These are phyloP conservation scores for Eumacrocentrus americanus DNA, from an alignment of 2,888 invertebrate species.

Conservation along the genomic window DNA sequence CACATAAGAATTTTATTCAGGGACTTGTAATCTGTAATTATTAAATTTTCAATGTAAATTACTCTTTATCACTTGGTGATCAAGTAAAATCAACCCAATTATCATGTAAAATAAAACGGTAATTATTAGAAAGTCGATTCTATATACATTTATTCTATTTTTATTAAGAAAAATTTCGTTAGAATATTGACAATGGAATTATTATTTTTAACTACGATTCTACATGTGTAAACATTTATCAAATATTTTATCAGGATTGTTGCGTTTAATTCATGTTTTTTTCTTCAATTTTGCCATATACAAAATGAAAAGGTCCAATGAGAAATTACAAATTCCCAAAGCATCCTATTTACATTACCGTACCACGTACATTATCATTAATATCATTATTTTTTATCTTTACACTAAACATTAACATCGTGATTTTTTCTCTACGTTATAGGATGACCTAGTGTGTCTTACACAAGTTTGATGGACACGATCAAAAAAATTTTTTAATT, in stretches of 20 bases:
- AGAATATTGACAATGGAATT: background rate
- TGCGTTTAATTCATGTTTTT: background rate
- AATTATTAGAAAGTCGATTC: too few relatives aligned
- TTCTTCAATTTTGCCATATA: background rate
- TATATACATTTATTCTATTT: slow-evolving; percentile 3
- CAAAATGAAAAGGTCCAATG: slow-evolving; percentile 12
- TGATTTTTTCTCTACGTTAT: slow-evolving; percentile 24
- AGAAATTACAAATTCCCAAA: slow-evolving; percentile 24
- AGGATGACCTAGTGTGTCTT: slow-evolving; percentile 8
- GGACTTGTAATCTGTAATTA: slow-evolving; percentile 17
- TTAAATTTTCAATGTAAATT: slow-evolving; percentile 17
- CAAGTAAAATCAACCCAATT: too few relatives aligned
- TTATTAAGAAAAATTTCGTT: background rate
- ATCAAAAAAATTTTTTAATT: slow-evolving; percentile 11
- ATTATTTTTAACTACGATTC: background rate
- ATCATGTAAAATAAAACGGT: slow-evolving; percentile 34
- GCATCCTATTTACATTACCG: slow-evolving; percentile 35
- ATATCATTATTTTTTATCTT: slow-evolving; percentile 27
- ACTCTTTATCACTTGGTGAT: background rate
- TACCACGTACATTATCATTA: slow-evolving; percentile 21
- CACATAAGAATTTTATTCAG: too few relatives aligned
- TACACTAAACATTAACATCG: slow-evolving; percentile 24
- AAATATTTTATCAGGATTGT: background rate
- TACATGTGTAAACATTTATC: background rate
- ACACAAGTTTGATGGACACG: slow-evolving; percentile 12